These are phyloP conservation scores for Stenodema calcarata DNA, from an alignment of 2,888 invertebrate genomes.

Conservation along the genomic window DNA sequence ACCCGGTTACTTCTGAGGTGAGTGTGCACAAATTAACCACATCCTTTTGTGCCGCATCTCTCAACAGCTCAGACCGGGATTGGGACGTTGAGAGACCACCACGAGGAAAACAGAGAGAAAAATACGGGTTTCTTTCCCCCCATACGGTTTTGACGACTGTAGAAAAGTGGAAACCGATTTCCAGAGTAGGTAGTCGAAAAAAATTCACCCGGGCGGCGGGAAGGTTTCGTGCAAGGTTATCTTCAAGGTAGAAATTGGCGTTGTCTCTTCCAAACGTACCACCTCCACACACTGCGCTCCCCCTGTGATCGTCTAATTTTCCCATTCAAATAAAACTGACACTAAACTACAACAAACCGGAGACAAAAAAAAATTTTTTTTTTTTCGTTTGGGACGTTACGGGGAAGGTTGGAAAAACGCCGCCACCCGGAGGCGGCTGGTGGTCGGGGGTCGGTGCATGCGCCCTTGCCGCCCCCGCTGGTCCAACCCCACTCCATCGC, in stretches of 20 bases:
- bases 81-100: neutral
- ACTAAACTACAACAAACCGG: no score
- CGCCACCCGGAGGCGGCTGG: constrained; percentile 31
- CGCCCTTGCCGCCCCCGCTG: neutral
- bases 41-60: neutral
- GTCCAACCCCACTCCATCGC: neutral
- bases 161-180: neutral
- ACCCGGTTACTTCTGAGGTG: constrained; percentile 37
- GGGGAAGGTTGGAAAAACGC: neutral
- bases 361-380: neutral
- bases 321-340: no score
- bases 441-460: constrained; percentile 5
- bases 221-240: neutral
- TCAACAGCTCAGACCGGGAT: neutral
- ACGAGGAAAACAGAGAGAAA: neutral
- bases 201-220: neutral
- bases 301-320: no score
- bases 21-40: constrained; percentile 34
- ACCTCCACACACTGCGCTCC: no score
- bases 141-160: no score
- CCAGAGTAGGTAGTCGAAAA: neutral
- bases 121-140: neutral
- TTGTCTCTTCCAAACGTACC: neutral
- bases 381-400: neutral
- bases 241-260: neutral